Evolutionary conservation across 2,113 vertebrate genomes (phyloP).

Genomic region (Hiodon alosoides): DNA sequence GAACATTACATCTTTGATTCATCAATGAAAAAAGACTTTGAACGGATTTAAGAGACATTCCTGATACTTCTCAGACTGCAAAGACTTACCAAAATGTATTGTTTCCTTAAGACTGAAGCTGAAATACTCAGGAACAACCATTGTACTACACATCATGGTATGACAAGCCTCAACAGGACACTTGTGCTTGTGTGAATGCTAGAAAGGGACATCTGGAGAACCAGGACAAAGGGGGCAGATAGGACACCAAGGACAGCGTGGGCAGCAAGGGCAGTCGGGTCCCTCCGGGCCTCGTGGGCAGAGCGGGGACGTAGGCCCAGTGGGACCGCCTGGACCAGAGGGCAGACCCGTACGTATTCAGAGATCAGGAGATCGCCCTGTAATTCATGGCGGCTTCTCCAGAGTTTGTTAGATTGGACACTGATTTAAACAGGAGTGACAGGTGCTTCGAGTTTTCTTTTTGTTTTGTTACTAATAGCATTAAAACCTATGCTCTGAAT

Average conservation of each 20-base stretch:
- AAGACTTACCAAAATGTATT: too few species aligned
- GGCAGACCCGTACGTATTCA: slow-evolving; percentile 78
- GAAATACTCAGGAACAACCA: too few species aligned
- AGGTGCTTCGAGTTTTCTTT: too few species aligned
- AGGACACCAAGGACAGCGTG: slow-evolving; percentile 78
- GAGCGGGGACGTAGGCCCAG: slow-evolving; percentile 67
- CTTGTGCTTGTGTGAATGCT: slow-evolving; percentile 48
- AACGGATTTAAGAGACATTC: too few species aligned
- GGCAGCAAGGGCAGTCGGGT: slow-evolving; percentile 70
- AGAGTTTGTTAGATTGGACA: too few species aligned
- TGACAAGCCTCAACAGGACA: background rate
- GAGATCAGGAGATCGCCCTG: background rate
- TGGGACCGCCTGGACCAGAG: slow-evolving; percentile 76
- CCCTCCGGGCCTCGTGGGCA: slow-evolving; percentile 68
- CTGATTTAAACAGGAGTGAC: too few species aligned
- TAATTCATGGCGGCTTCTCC: background rate
- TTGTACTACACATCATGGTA: background rate
- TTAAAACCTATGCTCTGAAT: slow-evolving; percentile 14
- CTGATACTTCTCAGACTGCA: too few species aligned
- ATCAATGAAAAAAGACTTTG: too few species aligned
- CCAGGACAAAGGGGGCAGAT: slow-evolving; percentile 67
- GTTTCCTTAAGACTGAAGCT: too few species aligned
- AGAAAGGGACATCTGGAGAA: slow-evolving; percentile 89
- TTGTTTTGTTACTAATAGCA: too few species aligned
- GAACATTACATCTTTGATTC: too few species aligned